phyloP scores from a whole-genome alignment of 1,140 invertebrate species.

The Polyergus mexicanus region DNA sequence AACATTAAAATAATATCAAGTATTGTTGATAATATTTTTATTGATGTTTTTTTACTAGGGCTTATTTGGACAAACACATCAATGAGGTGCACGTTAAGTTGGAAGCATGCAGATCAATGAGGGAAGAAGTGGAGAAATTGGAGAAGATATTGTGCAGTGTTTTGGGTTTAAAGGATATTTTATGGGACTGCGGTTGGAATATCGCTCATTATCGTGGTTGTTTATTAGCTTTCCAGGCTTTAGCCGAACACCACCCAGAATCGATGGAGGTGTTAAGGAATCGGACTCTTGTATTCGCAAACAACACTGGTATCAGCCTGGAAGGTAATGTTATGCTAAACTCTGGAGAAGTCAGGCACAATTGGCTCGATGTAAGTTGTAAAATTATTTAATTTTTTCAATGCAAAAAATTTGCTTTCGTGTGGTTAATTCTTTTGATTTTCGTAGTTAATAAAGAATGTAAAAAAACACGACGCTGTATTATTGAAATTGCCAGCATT shows the following conservation, averaged over 20 bases:
- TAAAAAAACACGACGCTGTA: slow-evolving; percentile 91
- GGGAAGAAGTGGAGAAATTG: slow-evolving; percentile 90
- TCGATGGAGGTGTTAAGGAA: slow-evolving; percentile 90
- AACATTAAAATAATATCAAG: not conserved
- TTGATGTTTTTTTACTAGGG: slow-evolving; percentile 79
- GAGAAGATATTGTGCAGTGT: slow-evolving; percentile 87
- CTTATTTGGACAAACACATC: slow-evolving; percentile 90
- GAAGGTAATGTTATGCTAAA: slow-evolving; percentile 95
- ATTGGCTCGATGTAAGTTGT: slow-evolving; percentile 94
- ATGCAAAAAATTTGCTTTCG: not conserved
- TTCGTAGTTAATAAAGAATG: slow-evolving; percentile 93
- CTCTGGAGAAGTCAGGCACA: slow-evolving; percentile 95
- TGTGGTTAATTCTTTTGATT: slow-evolving; percentile 25
- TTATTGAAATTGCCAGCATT: slow-evolving; percentile 92
- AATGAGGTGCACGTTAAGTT: slow-evolving; percentile 88
- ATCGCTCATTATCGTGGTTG: slow-evolving; percentile 94
- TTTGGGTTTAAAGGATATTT: slow-evolving; percentile 88
- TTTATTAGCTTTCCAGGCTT: slow-evolving; percentile 91
- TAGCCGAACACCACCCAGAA: slow-evolving; percentile 91
- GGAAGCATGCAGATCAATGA: slow-evolving; percentile 88
- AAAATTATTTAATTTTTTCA: slow-evolving; percentile 37
- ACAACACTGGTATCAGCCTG: slow-evolving; percentile 95
- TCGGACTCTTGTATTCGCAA: slow-evolving; percentile 93
- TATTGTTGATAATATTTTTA: slow-evolving; percentile 11
- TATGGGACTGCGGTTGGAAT: slow-evolving; percentile 96